Evolutionary conservation across 2,888 invertebrate genomes (phyloP).

Genomic region (Plutella xylostella): DNA sequence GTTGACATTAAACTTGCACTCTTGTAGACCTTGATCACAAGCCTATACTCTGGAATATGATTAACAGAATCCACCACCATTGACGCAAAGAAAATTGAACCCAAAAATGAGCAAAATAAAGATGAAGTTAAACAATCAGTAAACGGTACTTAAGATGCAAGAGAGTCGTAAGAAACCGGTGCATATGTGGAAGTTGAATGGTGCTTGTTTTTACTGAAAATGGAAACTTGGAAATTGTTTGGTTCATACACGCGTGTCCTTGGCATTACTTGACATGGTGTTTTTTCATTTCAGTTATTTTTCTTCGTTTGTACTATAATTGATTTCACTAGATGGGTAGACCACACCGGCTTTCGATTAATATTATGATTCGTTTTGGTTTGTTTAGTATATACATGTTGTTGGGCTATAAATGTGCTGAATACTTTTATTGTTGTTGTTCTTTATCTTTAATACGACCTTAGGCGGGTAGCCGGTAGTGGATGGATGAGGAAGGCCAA

Average conservation of each 20-base stretch:
- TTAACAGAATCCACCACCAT: neutral
- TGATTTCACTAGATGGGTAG: too few species aligned
- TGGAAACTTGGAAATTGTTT: conserved; percentile 61
- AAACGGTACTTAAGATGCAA: neutral
- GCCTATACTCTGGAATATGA: conserved; percentile 28
- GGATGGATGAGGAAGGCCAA: too few species aligned
- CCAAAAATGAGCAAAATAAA: neutral
- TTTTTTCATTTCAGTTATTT: conserved; percentile 1
- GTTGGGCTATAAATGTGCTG: too few species aligned
- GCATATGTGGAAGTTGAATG: conserved; percentile 31
- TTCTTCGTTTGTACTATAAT: too few species aligned
- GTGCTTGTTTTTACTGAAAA: conserved; percentile 63
- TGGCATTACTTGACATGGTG: conserved; percentile 43
- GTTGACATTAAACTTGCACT: conserved; percentile 57
- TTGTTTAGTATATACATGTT: too few species aligned
- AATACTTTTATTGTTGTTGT: too few species aligned
- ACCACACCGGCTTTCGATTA: too few species aligned
- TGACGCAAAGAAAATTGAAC: neutral
- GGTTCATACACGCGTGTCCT: conserved; percentile 35
- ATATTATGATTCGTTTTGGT: too few species aligned
- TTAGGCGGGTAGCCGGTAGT: too few species aligned
- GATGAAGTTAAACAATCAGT: neutral
- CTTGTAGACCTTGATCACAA: conserved; percentile 56
- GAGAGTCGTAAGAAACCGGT: conserved; percentile 10
- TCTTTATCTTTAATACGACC: too few species aligned